Evolutionary conservation across 1,140 invertebrate species (phyloP).

Genomic region (Sesamia nonagrioides): DNA sequence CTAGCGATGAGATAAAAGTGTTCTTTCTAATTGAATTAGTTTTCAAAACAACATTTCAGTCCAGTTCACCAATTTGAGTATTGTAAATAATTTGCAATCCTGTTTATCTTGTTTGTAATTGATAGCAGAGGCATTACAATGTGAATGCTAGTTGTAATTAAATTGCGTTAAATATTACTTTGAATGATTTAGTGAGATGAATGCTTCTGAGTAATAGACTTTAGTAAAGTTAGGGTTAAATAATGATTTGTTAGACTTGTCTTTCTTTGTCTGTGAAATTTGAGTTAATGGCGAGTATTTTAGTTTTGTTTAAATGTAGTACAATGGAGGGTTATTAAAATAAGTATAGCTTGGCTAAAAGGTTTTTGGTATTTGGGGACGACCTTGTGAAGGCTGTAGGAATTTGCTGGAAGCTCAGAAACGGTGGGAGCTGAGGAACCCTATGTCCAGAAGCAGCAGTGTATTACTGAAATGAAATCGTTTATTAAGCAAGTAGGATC

Average conservation of each 20-base stretch:
- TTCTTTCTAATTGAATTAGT: slow-evolving; percentile 10
- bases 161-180: slow-evolving; percentile 2
- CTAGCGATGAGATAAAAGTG: neutral
- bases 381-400: no score
- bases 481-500: no score
- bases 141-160: slow-evolving; percentile 14
- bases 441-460: no score
- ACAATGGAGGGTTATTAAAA: no score
- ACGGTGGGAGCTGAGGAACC: no score
- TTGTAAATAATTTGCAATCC: slow-evolving; percentile 7
- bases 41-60: neutral
- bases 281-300: neutral
- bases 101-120: slow-evolving; percentile 19
- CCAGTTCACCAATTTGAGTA: neutral
- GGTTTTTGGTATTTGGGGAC: no score
- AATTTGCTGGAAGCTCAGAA: no score
- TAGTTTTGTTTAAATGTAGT: neutral
- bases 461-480: no score
- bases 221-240: neutral
- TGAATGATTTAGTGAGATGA: slow-evolving; percentile 1
- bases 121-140: neutral
- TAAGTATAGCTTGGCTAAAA: no score
- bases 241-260: neutral
- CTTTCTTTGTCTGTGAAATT: neutral
- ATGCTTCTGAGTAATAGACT: neutral